phyloP scores from a whole-genome alignment of 2,113 vertebrate species.

The Thunnus maccoyii region DNA sequence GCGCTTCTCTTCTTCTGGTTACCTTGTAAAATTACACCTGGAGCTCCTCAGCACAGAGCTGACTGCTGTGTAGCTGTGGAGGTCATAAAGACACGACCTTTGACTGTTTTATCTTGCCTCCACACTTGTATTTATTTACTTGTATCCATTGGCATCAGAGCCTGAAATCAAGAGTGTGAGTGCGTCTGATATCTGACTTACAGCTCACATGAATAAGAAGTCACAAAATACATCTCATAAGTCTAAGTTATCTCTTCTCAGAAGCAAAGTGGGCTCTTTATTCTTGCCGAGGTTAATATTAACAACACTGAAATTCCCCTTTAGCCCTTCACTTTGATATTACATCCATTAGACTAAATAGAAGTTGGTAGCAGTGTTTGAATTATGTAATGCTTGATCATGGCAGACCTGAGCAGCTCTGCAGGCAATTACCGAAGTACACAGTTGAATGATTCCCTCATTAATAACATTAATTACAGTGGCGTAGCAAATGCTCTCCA shows the following conservation, averaged over 20 bases:
- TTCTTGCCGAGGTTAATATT: neutral
- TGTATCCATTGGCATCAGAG: neutral
- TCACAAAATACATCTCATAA: neutral
- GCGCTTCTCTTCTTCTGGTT: neutral
- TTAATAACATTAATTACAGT: constrained; percentile 72
- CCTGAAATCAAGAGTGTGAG: neutral
- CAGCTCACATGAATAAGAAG: neutral
- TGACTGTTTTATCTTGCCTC: neutral
- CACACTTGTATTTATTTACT: neutral
- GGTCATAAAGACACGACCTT: neutral
- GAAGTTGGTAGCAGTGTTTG: constrained; percentile 47
- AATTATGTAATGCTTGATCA: constrained; percentile 75
- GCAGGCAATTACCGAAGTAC: constrained; percentile 68
- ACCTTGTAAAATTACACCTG: too few relatives aligned
- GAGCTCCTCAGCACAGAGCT: neutral
- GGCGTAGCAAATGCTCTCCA: constrained; percentile 54
- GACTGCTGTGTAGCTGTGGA: too few relatives aligned
- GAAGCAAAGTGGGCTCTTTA: neutral
- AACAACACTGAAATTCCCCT: constrained; percentile 12
- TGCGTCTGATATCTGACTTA: neutral
- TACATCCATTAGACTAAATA: constrained; percentile 55
- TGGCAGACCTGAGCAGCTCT: constrained; percentile 56
- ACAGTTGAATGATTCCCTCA: constrained; percentile 65
- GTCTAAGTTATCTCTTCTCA: neutral
- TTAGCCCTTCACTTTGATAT: constrained; percentile 17